Evolutionary conservation across 1,140 invertebrate species (phyloP).

Genomic region (Drosophila pectinifera): DNA sequence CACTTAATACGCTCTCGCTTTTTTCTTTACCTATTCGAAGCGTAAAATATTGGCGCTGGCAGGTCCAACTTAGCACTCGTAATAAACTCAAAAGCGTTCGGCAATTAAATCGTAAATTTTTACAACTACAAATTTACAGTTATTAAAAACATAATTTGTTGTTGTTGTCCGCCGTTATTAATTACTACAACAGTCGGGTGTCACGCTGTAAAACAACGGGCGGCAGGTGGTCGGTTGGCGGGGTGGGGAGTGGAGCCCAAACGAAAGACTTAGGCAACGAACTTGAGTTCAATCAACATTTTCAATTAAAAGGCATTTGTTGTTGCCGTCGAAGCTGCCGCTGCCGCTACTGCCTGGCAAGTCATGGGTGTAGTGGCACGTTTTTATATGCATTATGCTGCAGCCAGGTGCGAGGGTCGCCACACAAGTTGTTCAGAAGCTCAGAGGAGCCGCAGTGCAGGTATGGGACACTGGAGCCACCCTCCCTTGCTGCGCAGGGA

Average conservation of each 20-base stretch:
- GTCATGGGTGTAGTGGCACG: constrained; percentile 75
- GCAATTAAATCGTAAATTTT: constrained; percentile 83
- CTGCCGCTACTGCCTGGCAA: constrained; percentile 46
- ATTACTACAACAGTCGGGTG: constrained; percentile 81
- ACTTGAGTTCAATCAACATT: constrained; percentile 82
- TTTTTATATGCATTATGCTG: constrained; percentile 62
- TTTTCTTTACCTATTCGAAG: neutral
- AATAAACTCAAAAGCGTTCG: constrained; percentile 76
- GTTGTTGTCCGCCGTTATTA: constrained; percentile 77
- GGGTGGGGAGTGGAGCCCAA: constrained; percentile 41
- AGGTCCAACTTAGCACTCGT: constrained; percentile 63
- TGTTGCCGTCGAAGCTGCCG: constrained; percentile 22
- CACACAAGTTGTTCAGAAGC: constrained; percentile 29
- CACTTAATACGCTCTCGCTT: constrained; percentile 3
- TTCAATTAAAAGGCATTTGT: constrained; percentile 78
- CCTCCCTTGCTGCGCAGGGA: constrained; percentile 10
- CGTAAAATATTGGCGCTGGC: constrained; percentile 43
- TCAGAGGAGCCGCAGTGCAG: neutral
- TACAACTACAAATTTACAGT: constrained; percentile 84
- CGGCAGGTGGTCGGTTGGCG: constrained; percentile 8
- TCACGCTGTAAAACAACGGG: constrained; percentile 70
- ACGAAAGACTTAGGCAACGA: constrained; percentile 82
- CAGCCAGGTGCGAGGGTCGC: constrained; percentile 56
- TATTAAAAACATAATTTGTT: constrained; percentile 83
- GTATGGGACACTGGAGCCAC: constrained; percentile 12